Base-by-base conservation (phyloP, 2,113 vertebrate genomes). In the Benitochromis conjunctus region DNA sequence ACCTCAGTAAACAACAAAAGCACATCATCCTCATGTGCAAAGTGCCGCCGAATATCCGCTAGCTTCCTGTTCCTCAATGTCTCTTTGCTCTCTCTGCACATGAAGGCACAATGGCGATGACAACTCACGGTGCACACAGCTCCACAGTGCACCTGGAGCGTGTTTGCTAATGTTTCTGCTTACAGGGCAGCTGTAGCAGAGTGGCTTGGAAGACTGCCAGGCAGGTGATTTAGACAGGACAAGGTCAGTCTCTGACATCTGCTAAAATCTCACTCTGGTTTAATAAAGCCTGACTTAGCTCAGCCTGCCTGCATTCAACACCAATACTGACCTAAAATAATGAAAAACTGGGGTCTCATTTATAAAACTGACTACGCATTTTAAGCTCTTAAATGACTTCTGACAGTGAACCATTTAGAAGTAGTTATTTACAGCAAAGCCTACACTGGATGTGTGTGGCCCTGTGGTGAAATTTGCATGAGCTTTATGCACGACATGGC, bases 191-290 rank as follows among this genome's bases (percentile, higher is more conserved):
- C 79, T 87, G 89, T 36, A 85, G 81, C 83, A 82, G 80, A 89
- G 86, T 36, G 69, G 64, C 82, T 51, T 89, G 90, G 86, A 85
- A 74, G 78, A 78, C 38, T 18, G 86, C 86, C 94, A 83, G 77
- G 80, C 83, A 92, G 90, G 81, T 92, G 93, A 93, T 87, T 91
- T 82, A 90, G 90, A 86, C 76, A 80, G 89, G 85, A 90, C 89
- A 94, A 93, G 89, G 91, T 91, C 87, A 88, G 79, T 12, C 69
- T 81, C 79, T 66, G 62, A 82, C 86, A 84, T 81, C 81, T 83
- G 82, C 62, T 78, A 64, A 58, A 54, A 55, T 34, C 43, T n/a
- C 16, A 29, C 43, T 56, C 51, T 9, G 26, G 83, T 54, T 53
- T 16, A 55, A n/a, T 76, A 21, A 79, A 84, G 19, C 10, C 71